Percentiles rank a stretch among this genome's conserved stretches.
Conservation (phyloP, 2,113 vertebrate genomes). For the Phrynosoma blainvillii region DNA sequence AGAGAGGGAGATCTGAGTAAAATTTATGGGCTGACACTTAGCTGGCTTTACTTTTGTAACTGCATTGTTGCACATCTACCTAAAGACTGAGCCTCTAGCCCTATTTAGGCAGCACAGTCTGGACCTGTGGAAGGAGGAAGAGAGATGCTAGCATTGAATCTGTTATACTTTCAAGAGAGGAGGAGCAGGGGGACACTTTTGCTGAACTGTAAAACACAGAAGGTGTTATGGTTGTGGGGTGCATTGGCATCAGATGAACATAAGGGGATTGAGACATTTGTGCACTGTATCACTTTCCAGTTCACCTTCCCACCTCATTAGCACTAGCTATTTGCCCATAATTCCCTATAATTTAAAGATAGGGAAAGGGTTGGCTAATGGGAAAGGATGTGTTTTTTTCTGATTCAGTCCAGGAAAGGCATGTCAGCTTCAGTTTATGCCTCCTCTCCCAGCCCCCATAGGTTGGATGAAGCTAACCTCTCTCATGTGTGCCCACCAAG, state of each 20-base stretch:
- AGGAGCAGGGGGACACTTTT: not conserved
- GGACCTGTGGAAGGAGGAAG: not conserved
- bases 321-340: too few species aligned
- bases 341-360: too few species aligned
- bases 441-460: too few species aligned
- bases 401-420: not conserved
- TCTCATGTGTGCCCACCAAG: not conserved
- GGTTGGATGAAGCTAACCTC: not conserved
- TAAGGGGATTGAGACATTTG: too few species aligned
- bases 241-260: too few species aligned
- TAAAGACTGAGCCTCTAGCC: not conserved
- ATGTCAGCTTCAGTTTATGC: not conserved
- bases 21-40: not conserved
- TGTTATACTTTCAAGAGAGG: not conserved
- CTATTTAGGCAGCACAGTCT: not conserved
- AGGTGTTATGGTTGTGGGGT: too few species aligned
- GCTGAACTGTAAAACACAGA: not conserved
- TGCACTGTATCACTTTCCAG: too few species aligned
- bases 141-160: not conserved
- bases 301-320: too few species aligned
- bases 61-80: too few species aligned
- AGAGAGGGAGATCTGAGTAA: not conserved
- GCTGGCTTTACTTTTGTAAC: slow-evolving; percentile 29
- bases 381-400: not conserved
- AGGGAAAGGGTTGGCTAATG: not conserved